Evolutionary conservation across 2,888 invertebrate species (phyloP), one percentile per base, ranked within the genome.

Genomic region (Panopea generosa): DNA sequence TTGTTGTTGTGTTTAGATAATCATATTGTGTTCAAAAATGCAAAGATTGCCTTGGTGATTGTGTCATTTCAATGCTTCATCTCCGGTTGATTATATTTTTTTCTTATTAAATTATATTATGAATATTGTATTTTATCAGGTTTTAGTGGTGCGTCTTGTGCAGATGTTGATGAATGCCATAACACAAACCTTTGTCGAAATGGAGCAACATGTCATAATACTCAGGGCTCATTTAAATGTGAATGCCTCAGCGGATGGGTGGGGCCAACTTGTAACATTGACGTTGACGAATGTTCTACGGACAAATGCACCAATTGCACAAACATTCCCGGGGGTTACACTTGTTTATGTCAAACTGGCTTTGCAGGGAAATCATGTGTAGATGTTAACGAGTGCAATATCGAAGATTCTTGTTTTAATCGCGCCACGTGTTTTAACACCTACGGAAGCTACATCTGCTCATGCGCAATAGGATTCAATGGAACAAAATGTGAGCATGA

Each of bases 331-430:
- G 45, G 45, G 16, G 16, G 45, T 45, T 45, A 45, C 45, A 6
- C 4, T 4, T 45, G 45, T 16, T 6, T 16, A 18, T 45, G 45
- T 16, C 7, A 45, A 18, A 4, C 45, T 16, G 45, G 45, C 4
- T 45, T 45, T 18, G 16, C 45, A 16, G 45, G 45, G 3, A 6
- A 6, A 45, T 9, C 16, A 45, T 45, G 45, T 16, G 4, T 16
- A 18, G 45, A 45, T 18, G 45, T 45, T 9, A 47, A 73, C 45
- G 73, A 67, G 47, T 73, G 73, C 40, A 26, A 22, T 2, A 18
- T 52, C 4, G 16, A 18, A 29, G 26, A 60, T 4, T 47, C 55
- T 1, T 66, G 61, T 24, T 43, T 61, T 14, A 40, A 60, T 61
- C 63, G 45, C 0, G 70, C 47, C 24, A 33, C 33, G 4, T 70